A percentile compares a stretch with the other conserved stretches of the same genome.
phyloP scores from a whole-genome alignment of 2,797 vertebrate species.

The Rhinophrynus dorsalis region DNA sequence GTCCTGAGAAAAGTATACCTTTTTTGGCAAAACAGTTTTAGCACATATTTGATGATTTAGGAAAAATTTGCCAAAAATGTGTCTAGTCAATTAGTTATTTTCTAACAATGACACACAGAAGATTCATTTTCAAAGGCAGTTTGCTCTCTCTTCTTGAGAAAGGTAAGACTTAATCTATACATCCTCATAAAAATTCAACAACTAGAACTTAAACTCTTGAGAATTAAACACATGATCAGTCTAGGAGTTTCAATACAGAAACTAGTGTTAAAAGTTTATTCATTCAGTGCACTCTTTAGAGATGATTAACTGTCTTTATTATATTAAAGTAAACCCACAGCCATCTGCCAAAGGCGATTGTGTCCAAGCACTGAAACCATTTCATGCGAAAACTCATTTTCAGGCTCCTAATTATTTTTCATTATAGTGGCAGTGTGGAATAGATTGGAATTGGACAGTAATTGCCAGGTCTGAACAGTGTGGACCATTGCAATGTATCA shows the following conservation, averaged over 20 bases:
- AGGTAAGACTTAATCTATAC: slow-evolving; percentile 37
- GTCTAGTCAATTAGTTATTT: not conserved
- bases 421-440: slow-evolving; percentile 89
- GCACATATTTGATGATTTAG: not conserved
- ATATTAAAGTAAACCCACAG: slow-evolving; percentile 88
- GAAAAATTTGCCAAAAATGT: not conserved
- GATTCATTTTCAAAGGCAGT: slow-evolving; percentile 6
- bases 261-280: slow-evolving; percentile 79
- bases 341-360: slow-evolving; percentile 93
- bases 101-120: slow-evolving; percentile 12
- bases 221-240: slow-evolving; percentile 69
- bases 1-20: no score
- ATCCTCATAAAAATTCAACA: slow-evolving; percentile 49
- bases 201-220: slow-evolving; percentile 46
- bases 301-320: slow-evolving; percentile 90
- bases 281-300: slow-evolving; percentile 83
- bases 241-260: slow-evolving; percentile 70
- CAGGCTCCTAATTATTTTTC: slow-evolving; percentile 98
- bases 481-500: slow-evolving; percentile 89
- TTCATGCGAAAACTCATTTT: slow-evolving; percentile 99
- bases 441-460: slow-evolving; percentile 98
- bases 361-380: slow-evolving; percentile 91
- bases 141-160: not conserved
- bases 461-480: slow-evolving; percentile 88
- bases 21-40: no score